Percentiles rank a stretch among this genome's conserved stretches.
phyloP scores from a whole-genome alignment of 2,888 invertebrate genomes.

The Lasioglossum marginatum region DNA sequence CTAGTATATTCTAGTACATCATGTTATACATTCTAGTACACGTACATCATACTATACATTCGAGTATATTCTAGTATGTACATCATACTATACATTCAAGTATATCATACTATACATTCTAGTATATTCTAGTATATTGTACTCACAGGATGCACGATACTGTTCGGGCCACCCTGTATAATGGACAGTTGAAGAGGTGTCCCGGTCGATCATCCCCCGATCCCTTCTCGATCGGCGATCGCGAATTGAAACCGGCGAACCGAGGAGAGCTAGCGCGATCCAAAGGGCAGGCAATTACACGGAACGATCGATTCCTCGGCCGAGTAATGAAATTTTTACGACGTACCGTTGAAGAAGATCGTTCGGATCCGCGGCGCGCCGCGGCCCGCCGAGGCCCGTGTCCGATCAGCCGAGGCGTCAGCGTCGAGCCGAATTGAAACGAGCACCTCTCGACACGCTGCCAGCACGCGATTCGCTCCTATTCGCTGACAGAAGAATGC shows the following conservation, averaged over 20 bases:
- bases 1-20: no score
- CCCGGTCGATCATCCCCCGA: background rate
- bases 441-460: constrained; percentile 23
- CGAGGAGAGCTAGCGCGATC: constrained; percentile 38
- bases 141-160: no score
- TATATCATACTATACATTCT: no score
- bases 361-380: constrained; percentile 54
- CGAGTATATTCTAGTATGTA: no score
- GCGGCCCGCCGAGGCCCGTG: constrained; percentile 67
- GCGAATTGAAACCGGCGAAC: constrained; percentile 14
- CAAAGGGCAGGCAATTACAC: constrained; percentile 80
- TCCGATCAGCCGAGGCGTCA: constrained; percentile 71
- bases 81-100: no score
- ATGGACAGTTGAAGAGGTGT: no score
- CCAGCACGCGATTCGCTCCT: constrained; percentile 27
- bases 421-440: constrained; percentile 72
- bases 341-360: constrained; percentile 66
- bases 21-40: no score
- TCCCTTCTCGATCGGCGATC: background rate
- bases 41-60: no score
- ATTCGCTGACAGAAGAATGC: constrained; percentile 41
- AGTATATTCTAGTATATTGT: background rate
- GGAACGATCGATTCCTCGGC: constrained; percentile 81
- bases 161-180: no score
- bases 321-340: constrained; percentile 83